Evolutionary conservation across 1,140 invertebrate species (phyloP).

Genomic region (Phenacoccus solenopsis): DNA sequence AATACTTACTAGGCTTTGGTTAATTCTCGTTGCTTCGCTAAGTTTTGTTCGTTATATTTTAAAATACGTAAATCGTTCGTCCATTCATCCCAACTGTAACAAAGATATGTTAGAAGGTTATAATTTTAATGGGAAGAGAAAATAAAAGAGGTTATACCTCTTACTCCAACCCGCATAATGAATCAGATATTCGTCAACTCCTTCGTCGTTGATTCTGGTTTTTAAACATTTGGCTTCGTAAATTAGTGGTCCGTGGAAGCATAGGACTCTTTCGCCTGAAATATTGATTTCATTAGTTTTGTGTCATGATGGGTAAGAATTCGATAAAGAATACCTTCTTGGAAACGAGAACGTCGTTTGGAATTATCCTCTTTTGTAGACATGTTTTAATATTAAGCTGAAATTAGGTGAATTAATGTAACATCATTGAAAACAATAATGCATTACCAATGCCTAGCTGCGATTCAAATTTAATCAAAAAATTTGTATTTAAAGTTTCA

Average conservation of each 20-base stretch:
- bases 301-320: neutral
- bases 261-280: constrained; percentile 25
- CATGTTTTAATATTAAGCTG: too few relatives aligned
- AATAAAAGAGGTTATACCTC: neutral
- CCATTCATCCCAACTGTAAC: constrained; percentile 90
- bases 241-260: constrained; percentile 26
- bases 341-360: neutral
- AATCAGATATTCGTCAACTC: constrained; percentile 57
- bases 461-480: too few relatives aligned
- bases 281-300: too few relatives aligned
- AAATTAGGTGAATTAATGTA: too few relatives aligned
- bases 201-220: constrained; percentile 40
- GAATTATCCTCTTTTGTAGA: neutral
- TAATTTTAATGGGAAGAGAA: neutral
- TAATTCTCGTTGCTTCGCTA: constrained; percentile 79
- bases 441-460: too few relatives aligned
- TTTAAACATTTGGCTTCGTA: constrained; percentile 70
- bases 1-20: constrained; percentile 55
- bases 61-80: constrained; percentile 84
- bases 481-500: too few relatives aligned
- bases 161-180: constrained; percentile 96
- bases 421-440: too few relatives aligned
- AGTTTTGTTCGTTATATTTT: constrained; percentile 84
- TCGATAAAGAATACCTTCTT: neutral
- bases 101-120: neutral